Percentiles rank a stretch among this genome's conserved stretches.
phyloP scores from a whole-genome alignment of 53 echinoderm and acorn worm genomes.

The Astropecten irregularis region DNA sequence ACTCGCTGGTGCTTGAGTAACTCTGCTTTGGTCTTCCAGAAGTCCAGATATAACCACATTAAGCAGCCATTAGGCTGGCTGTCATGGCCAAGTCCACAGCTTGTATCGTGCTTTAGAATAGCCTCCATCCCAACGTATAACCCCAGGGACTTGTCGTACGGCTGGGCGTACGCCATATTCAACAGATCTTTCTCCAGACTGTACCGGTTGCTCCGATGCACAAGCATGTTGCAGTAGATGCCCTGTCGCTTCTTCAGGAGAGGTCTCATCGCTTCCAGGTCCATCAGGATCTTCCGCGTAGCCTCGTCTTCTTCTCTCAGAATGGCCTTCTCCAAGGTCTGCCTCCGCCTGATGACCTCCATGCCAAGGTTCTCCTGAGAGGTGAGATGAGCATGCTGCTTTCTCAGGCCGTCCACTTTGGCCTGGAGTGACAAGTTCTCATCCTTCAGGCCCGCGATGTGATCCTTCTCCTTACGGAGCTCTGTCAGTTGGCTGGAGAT shows the following conservation, averaged over 20 bases:
- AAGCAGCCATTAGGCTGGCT: constrained; percentile 68
- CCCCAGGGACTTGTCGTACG: constrained; percentile 67
- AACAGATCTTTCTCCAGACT: constrained; percentile 61
- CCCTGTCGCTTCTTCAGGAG: constrained; percentile 71
- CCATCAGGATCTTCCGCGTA: constrained; percentile 17
- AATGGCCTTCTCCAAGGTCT: constrained; percentile 2
- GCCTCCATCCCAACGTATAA: constrained; percentile 66
- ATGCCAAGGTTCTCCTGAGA: background rate
- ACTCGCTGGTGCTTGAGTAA: constrained; percentile 60
- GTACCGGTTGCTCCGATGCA: constrained; percentile 25
- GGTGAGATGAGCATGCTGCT: background rate
- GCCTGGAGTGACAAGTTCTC: background rate
- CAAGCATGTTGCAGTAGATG: constrained; percentile 71
- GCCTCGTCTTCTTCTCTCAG: background rate
- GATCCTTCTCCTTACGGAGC: constrained; percentile 2
- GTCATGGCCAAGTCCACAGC: constrained; percentile 53
- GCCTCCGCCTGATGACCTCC: background rate
- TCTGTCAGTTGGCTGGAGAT: background rate
- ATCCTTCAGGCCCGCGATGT: background rate
- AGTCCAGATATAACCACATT: constrained; percentile 89
- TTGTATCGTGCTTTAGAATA: constrained; percentile 67
- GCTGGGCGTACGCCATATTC: constrained; percentile 47
- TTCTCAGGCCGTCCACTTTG: background rate
- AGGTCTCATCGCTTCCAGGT: constrained; percentile 61
- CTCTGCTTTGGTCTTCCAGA: constrained; percentile 68